Evolutionary conservation across 2,888 invertebrate species (phyloP), one percentile per base, ranked within the genome.

Genomic region (Drosophila quinaria): DNA sequence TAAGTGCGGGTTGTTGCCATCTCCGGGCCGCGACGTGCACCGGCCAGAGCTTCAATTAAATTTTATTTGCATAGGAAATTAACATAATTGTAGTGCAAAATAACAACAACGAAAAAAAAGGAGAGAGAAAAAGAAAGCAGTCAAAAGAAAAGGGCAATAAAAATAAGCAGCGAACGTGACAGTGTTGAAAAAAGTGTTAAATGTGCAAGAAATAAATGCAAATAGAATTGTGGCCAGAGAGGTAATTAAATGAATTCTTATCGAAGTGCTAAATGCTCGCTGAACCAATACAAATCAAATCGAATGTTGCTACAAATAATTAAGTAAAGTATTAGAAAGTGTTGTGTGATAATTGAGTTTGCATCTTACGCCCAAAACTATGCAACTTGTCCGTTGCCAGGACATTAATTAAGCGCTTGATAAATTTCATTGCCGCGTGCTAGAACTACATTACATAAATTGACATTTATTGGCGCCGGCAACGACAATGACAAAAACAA

Each of bases 41-140:
- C 64, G 66, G 82, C 82, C 82, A 76, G 83, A 80, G 91, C 90
- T 91, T 91, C 91, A 91, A 91, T 91, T 91, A 91, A 91, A 91
- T 91, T 91, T 90, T 91, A 91, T 91, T 91, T 91, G 92, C 91
- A 91, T 91, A 91, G 91, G 90, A 91, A 91, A 91, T 91, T 91
- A 91, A 90, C 91, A 92, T 91, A 91, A 91, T 91, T 92, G 92
- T 91, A 89, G 82, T 89, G 80, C 74, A 88, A 77, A 78, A 79
- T 87, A 89, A 85, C 61, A 71, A 54, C 80, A 71, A 66, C 76
- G n/a, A 83, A 87, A 49, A 35, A 15, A 22, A 25, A 22, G 42
- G 1, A 49, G 25, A 13, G 15, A 59, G 42, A 41, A 55, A 41
- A 44, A 39, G 62, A 73, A 56, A 39, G n/a, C 37, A 41, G 41